Evolutionary conservation across 2,797 vertebrate genomes (phyloP).

Genomic region (Odontamblyopus lacepedii): DNA sequence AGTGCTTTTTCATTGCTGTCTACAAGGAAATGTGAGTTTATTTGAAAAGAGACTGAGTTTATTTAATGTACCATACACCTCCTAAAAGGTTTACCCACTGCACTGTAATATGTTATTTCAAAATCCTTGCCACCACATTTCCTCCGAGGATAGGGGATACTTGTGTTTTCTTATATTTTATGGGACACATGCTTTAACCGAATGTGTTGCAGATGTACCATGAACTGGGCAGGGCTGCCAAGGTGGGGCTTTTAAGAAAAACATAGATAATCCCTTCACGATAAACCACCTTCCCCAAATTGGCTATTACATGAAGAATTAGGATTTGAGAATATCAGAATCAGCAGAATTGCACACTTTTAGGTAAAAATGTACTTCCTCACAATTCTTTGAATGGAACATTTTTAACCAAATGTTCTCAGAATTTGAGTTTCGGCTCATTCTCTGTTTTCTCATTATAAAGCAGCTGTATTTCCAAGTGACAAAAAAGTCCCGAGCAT

Average conservation of each 20-base stretch:
- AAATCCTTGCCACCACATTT: constrained; percentile 78
- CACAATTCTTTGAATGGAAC: constrained; percentile 49
- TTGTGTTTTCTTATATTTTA: constrained; percentile 44
- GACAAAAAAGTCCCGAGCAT: constrained; percentile 41
- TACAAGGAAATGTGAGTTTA: constrained; percentile 79
- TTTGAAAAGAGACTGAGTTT: constrained; percentile 78
- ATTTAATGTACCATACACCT: constrained; percentile 80
- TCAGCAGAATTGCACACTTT: constrained; percentile 48
- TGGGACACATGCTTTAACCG: constrained; percentile 69
- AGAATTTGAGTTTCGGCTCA: constrained; percentile 20
- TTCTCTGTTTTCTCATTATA: constrained; percentile 5
- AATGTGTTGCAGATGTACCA: constrained; percentile 81
- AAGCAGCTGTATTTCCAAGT: constrained; percentile 47
- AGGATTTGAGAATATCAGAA: constrained; percentile 45
- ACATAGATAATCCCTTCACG: constrained; percentile 58
- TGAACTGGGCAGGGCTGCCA: constrained; percentile 36
- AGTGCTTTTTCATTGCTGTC: constrained; percentile 39
- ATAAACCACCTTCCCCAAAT: constrained; percentile 70
- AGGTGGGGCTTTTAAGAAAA: constrained; percentile 65
- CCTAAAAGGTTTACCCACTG: constrained; percentile 81
- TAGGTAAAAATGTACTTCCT: constrained; percentile 11
- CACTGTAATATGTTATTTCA: constrained; percentile 81
- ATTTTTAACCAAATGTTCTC: constrained; percentile 24
- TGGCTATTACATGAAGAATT: constrained; percentile 60
- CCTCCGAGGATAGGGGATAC: constrained; percentile 75